Base-by-base conservation (phyloP, 2,113 vertebrate species). In the Seriola rivoliana region DNA sequence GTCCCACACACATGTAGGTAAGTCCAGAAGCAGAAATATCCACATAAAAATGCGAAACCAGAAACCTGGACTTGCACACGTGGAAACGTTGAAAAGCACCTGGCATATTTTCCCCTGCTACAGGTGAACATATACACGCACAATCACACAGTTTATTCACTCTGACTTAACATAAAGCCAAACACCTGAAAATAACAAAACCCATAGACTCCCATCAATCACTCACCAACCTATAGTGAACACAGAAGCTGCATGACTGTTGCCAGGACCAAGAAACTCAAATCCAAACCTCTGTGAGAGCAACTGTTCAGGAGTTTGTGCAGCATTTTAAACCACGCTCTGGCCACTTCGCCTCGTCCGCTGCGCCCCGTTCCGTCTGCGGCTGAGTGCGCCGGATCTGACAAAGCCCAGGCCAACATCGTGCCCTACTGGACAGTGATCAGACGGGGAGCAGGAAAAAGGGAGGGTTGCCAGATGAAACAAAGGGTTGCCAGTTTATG, bases 341-440 rank as follows among this genome's bases (percentile, higher is more conserved):
- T 38, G 23, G 58, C 40, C 58, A 57, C 52, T 46, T 79, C 57
- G 50, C 68, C 76, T 79, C 32, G 21, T 55, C 60, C 52, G 5
- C 64, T 71, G 46, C 52, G 23, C 71, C 74, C 75, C 16, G 17
- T 71, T 74, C 83, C 21, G 71, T 75, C 68, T 82, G 75, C 14
- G 64, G 87, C 62, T 8, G 34, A 40, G 40, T 6, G 70, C 21
- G 7, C 14, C 42, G 80, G 63, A 55, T 67, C 60, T 73, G 74
- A 80, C 74, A 62, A 71, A 38, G 81, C 58, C 52, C 65, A 71
- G 85, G 73, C 78, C 75, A 25, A 38, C 75, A 40, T 60, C 68
- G 17, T 59, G 82, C 80, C 63, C 82, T 12, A 75, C 74, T 81
- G 86, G 83, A 74, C 55, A 11, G 55, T 21, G 48, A 74, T 85